These are phyloP conservation scores for Thereva nobilitata DNA, from an alignment of 2,888 invertebrate species.

Conservation along the genomic window DNA sequence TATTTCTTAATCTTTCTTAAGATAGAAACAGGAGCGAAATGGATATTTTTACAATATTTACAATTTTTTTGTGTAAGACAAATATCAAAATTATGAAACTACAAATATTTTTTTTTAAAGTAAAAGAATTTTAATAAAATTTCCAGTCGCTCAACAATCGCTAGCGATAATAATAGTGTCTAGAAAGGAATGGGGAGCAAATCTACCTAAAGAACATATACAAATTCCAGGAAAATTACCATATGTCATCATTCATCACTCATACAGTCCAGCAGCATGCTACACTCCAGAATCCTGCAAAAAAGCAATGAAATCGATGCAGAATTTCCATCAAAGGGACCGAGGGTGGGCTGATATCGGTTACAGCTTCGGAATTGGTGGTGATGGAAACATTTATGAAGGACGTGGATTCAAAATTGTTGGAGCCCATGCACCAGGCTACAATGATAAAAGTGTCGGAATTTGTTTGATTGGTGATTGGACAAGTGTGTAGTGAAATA, in stretches of 20 bases:
- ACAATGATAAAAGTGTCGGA: conserved; percentile 70
- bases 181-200: conserved; percentile 65
- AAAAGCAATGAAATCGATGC: conserved; percentile 66
- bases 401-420: conserved; percentile 71
- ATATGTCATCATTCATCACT: conserved; percentile 73
- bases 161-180: conserved; percentile 47
- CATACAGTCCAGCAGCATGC: conserved; percentile 67
- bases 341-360: conserved; percentile 72
- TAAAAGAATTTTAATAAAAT: background rate
- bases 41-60: no score
- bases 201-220: conserved; percentile 57
- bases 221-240: conserved; percentile 63
- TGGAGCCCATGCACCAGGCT: conserved; percentile 72
- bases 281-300: conserved; percentile 61
- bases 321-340: conserved; percentile 64
- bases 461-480: conserved; percentile 68
- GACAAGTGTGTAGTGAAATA: conserved; percentile 44
- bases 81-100: no score
- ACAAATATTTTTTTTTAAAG: no score
- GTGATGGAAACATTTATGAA: conserved; percentile 71
- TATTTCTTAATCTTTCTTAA: no score
- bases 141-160: conserved; percentile 8
- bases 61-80: no score
- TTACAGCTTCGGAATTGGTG: conserved; percentile 73
- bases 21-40: no score